Evolutionary conservation across 2,113 vertebrate species (phyloP).

Genomic region (Sylvilagus bachmani): DNA sequence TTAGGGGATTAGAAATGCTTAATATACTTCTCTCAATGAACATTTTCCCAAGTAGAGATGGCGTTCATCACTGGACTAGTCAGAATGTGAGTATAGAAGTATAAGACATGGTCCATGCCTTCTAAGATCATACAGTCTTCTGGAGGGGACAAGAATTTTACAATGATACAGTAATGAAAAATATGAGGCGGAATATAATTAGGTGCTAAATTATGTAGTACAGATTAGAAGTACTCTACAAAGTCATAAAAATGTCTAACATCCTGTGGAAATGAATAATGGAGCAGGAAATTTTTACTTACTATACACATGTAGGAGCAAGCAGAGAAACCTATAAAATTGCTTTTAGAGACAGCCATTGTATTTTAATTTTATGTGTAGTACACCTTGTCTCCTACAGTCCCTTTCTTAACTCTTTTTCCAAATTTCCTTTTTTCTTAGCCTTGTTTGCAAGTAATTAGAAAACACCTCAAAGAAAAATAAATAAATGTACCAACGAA

Average conservation of each 20-base stretch:
- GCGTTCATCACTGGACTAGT: background rate
- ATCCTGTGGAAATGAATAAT: conserved; percentile 68
- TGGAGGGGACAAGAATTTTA: conserved; percentile 53
- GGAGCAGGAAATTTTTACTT: conserved; percentile 6
- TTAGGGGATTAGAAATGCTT: background rate
- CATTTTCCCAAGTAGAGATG: background rate
- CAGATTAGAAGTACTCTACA: conserved; percentile 58
- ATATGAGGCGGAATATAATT: conserved; percentile 69
- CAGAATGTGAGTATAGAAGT: background rate
- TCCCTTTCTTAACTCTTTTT: conserved; percentile 31
- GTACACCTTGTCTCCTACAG: background rate
- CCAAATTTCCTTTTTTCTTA: background rate
- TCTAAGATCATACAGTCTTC: conserved; percentile 66
- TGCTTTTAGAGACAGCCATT: conserved; percentile 36
- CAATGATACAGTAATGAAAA: conserved; percentile 71
- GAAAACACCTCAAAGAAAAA: conserved; percentile 65
- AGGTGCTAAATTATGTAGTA: conserved; percentile 72
- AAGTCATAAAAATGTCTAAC: conserved; percentile 73
- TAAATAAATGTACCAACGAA: conserved; percentile 54
- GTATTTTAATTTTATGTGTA: conserved; percentile 51
- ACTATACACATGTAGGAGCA: conserved; percentile 25
- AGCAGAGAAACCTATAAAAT: conserved; percentile 51
- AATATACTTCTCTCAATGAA: conserved; percentile 28
- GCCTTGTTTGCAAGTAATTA: conserved; percentile 61
- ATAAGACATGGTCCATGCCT: background rate